Base-by-base conservation (phyloP, 2,888 invertebrate genomes). In the Microplitis deprimator region DNA sequence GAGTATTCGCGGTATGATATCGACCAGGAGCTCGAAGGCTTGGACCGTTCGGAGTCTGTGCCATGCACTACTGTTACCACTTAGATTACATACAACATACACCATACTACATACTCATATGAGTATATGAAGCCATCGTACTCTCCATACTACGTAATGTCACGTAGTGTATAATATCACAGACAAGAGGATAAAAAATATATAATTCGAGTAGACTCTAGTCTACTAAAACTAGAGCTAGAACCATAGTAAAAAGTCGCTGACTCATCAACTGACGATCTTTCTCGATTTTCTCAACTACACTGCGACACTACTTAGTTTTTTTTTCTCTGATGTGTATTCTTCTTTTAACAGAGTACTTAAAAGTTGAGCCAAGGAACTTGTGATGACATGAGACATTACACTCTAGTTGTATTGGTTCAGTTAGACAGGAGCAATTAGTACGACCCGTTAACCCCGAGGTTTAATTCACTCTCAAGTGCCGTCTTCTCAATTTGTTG, bases 1-100 rank as follows among this genome's bases (percentile, higher is more conserved):
- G 8, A 50, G 10, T 50, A 50, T 8, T 50, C 88, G 87, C 86
- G 79, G 85, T 65, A 85, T 71, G 84, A 85, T 89, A 89, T 89
- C 88, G 89, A 89, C 86, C 86, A 82, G 84, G 77, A 78, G 64
- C 62, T 76, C 68, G 70, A 62, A 74, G 78, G 82, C 81, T 81
- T 81, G 85, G 85, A 85, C 84, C 84, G 83, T 82, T 82, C 82
- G 78, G 83, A 83, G 85, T 83, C 83, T 85, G 83, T 84, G 81
- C 82, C 72, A 78, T 83, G 79, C 82, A 80, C 79, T 79, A 81
- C 82, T 82, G 82, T 87, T 85, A 84, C 85, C 84, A 84, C 85
- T 86, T 83, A 80, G 79, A 78, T 81, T 84, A 72, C 83, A 84
- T 80, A 79, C 82, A 80, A 76, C 29, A 29, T 29, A 29, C 29